Percentiles rank a stretch among this genome's conserved stretches.
These are phyloP conservation scores for Platerodrilus igneus DNA, from an alignment of 2,888 invertebrate species.

Conservation along the genomic window DNA sequence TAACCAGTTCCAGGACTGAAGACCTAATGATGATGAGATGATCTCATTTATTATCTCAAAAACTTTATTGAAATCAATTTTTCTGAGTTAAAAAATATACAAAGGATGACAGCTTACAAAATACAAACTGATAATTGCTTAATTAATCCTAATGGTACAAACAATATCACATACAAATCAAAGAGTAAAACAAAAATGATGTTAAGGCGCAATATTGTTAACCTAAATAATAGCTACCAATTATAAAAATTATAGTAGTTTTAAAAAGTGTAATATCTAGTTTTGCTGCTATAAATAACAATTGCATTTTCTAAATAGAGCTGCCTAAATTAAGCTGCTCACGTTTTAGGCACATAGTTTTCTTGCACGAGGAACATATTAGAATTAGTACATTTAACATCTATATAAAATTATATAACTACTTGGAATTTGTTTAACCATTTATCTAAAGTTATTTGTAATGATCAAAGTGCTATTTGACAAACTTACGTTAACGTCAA, in stretches of 20 bases:
- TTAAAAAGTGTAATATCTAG: constrained; percentile 12
- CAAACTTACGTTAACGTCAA: too few relatives aligned
- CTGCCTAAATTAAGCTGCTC: constrained; percentile 19
- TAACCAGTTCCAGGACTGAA: too few relatives aligned
- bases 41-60: too few relatives aligned
- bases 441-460: constrained; percentile 1
- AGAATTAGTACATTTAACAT: constrained; percentile 17
- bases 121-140: constrained; percentile 7
- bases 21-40: too few relatives aligned
- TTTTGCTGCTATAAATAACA: constrained; percentile 10
- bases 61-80: too few relatives aligned
- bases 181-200: constrained; percentile 13
- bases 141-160: constrained; percentile 14
- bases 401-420: constrained; percentile 10
- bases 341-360: constrained; percentile 21
- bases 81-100: too few relatives aligned
- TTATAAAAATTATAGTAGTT: constrained; percentile 12
- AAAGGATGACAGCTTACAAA: too few relatives aligned
- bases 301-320: constrained; percentile 15
- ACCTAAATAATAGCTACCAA: constrained; percentile 13
- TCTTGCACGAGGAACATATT: constrained; percentile 17
- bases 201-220: constrained; percentile 1
- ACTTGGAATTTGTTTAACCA: constrained; percentile 1
- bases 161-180: constrained; percentile 21
- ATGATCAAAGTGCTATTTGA: background rate